Base-by-base conservation (phyloP, 2,797 vertebrate genomes). In the Microctenopoma lineatum region DNA sequence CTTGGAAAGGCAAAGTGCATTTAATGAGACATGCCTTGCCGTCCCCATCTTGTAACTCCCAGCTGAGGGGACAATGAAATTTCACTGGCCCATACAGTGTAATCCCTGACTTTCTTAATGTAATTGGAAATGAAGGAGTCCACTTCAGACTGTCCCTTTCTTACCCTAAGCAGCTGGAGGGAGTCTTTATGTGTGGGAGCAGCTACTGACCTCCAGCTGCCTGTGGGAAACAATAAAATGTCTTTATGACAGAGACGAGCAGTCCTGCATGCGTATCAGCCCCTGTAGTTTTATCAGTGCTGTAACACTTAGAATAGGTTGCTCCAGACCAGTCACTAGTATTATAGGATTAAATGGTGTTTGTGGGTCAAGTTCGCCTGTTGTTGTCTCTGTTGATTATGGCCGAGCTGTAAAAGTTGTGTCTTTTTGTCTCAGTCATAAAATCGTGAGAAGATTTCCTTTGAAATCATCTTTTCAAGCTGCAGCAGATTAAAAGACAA, bases 61-160 rank as follows among this genome's bases (percentile, higher is more conserved):
- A 81, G 80, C 75, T 84, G 84, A 87, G 58, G 80, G 76, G 77
- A 88, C 84, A 84, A 85, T 90, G 82, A 90, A 83, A 84, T 86
- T 86, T 90, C 73, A 89, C 73, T 83, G 87, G 81, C 45, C 81
- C 47, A 15, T 75, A 45, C 81, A 75, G 70, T 81, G 81, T 86
- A 87, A 88, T 92, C 84, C 81, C 69, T 1, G 63, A 79, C 83
- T 90, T 85, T 73, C 75, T 87, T 82, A 79, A 86, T 87, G 79
- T 84, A 84, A 91, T 88, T 88, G 77, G 81, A 87, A 91, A 84
- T 87, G 58, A 86, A 79, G 79, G 63, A 78, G 46, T 79, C 75
- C 70, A 77, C 69, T 66, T 75, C 67, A 74, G 69, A 70, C 72
- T 77, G 62, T 82, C 64, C 32, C 66, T 81, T 91, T 91, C 84